Percentiles rank a stretch among this genome's conserved stretches.
phyloP scores from a whole-genome alignment of 2,797 vertebrate species.

The Muscicapa striata region DNA sequence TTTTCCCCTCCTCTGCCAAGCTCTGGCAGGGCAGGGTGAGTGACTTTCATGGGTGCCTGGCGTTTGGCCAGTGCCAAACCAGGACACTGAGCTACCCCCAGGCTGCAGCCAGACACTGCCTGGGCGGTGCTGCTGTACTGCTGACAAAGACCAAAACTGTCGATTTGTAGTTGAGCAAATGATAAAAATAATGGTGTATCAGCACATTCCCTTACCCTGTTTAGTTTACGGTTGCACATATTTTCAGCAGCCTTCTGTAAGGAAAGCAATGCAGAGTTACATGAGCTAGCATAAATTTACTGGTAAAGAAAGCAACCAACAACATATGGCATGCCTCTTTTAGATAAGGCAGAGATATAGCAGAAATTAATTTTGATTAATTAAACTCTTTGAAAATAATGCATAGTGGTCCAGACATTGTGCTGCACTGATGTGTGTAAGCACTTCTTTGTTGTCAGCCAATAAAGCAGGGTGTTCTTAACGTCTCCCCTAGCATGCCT shows the following conservation, averaged over 20 bases:
- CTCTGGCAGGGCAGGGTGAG: background rate
- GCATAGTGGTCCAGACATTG: background rate
- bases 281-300: background rate
- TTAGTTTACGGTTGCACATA: background rate
- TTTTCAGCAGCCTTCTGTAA: background rate
- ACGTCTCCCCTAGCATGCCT: background rate
- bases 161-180: background rate
- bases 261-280: background rate
- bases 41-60: background rate
- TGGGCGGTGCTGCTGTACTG: background rate
- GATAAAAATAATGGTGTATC: background rate
- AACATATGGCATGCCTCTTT: background rate
- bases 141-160: background rate
- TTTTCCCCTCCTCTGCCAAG: background rate
- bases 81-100: background rate
- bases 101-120: background rate
- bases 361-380: background rate
- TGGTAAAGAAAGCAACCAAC: background rate
- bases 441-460: background rate
- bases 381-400: background rate
- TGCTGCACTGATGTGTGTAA: background rate
- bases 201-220: background rate
- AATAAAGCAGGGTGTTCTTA: background rate
- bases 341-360: background rate
- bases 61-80: background rate